These are phyloP conservation scores for Tortricodes alternella DNA, from an alignment of 2,888 invertebrate genomes.

Conservation along the genomic window DNA sequence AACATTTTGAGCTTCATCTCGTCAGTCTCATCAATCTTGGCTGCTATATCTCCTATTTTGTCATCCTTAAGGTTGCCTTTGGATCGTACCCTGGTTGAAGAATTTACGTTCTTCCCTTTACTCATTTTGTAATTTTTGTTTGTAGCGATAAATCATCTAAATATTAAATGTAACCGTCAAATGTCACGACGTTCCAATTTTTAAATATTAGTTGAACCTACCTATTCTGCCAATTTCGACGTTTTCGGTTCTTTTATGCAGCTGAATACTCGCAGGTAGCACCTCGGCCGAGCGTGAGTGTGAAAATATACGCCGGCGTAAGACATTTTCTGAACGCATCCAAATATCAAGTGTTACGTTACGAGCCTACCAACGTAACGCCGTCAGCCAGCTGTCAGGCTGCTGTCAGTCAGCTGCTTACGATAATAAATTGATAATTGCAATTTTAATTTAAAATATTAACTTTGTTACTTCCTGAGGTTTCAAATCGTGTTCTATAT, in stretches of 20 bases:
- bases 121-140: too few species aligned
- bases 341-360: not conserved
- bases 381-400: slow-evolving; percentile 28
- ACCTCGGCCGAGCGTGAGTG: too few species aligned
- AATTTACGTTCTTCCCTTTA: slow-evolving; percentile 39
- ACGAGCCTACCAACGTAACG: slow-evolving; percentile 21
- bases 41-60: slow-evolving; percentile 53
- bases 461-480: not conserved
- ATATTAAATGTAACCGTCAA: slow-evolving; percentile 11
- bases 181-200: slow-evolving; percentile 14
- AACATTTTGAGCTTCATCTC: slow-evolving; percentile 78
- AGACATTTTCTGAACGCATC: slow-evolving; percentile 6
- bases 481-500: not conserved
- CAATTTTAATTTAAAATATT: slow-evolving; percentile 6
- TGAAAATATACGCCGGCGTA: too few species aligned
- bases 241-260: not conserved
- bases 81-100: slow-evolving; percentile 41
- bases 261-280: too few species aligned
- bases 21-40: slow-evolving; percentile 76
- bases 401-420: slow-evolving; percentile 32
- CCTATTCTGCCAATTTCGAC: not conserved
- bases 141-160: slow-evolving; percentile 5
- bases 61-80: slow-evolving; percentile 55
- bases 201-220: not conserved
- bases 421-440: slow-evolving; percentile 1